These are phyloP conservation scores for Ceryle rudis DNA, from an alignment of 2,797 vertebrate genomes.

Conservation along the genomic window DNA sequence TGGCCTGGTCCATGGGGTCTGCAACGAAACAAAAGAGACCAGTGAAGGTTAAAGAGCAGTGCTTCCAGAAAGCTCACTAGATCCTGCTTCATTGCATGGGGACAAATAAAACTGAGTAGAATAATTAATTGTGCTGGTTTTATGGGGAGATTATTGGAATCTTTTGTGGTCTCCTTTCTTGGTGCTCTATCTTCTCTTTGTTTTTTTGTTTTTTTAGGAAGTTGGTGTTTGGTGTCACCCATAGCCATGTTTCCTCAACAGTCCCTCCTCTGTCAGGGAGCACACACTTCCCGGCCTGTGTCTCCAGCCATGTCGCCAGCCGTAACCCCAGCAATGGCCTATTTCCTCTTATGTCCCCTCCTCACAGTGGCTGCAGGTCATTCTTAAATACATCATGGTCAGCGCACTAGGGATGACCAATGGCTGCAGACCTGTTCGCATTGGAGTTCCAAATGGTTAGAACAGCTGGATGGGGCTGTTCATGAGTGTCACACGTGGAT, in stretches of 20 bases:
- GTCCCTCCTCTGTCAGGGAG: not conserved
- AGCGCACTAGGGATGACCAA: rapidly evolving
- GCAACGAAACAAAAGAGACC: not conserved
- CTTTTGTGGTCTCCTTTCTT: not conserved
- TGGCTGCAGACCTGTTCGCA: not conserved
- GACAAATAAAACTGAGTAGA: not conserved
- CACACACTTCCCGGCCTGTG: not conserved
- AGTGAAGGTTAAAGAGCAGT: not conserved
- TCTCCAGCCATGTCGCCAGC: not conserved
- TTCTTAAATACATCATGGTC: not conserved
- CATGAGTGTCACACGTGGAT: not conserved
- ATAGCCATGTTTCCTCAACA: not conserved
- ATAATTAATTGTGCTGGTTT: rapidly evolving
- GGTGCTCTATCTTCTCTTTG: not conserved
- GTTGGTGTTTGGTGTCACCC: rapidly evolving
- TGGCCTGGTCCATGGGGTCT: not conserved
- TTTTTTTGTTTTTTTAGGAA: not conserved
- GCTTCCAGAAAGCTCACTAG: not conserved
- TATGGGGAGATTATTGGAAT: not conserved
- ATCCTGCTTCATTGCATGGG: not conserved
- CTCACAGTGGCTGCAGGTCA: not conserved
- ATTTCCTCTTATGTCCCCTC: not conserved
- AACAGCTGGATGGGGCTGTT: rapidly evolving
- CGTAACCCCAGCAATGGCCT: not conserved
- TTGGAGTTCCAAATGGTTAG: rapidly evolving